These are phyloP conservation scores for Hypocryptadius cinnamomeus DNA, from an alignment of 2,113 vertebrate genomes.

Conservation along the genomic window DNA sequence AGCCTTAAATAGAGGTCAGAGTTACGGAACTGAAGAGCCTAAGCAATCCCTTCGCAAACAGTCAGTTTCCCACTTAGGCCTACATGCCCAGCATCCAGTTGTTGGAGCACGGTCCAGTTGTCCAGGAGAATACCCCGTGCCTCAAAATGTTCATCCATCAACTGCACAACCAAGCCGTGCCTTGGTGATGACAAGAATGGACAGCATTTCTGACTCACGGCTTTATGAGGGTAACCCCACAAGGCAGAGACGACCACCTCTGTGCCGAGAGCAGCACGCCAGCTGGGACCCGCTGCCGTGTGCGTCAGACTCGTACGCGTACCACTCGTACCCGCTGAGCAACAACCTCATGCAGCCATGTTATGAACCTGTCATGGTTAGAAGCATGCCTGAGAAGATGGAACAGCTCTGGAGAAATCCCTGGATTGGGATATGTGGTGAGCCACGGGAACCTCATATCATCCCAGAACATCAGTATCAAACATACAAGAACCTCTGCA, in stretches of 20 bases:
- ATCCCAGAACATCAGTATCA: conserved; percentile 97
- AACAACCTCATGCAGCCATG: conserved; percentile 92
- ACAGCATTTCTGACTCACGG: conserved; percentile 94
- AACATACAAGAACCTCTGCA: conserved; percentile 97
- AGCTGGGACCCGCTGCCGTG: conserved; percentile 95
- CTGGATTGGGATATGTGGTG: conserved; percentile 82
- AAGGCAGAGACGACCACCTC: conserved; percentile 88
- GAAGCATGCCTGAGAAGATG: conserved; percentile 99
- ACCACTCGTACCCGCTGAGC: conserved; percentile 86
- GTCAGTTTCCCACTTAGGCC: conserved; percentile 81
- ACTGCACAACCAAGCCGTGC: conserved; percentile 86
- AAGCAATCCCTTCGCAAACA: conserved; percentile 87
- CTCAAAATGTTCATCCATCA: conserved; percentile 81
- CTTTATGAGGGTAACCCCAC: conserved; percentile 93
- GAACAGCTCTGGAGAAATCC: conserved; percentile 97
- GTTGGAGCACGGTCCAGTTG: conserved; percentile 87
- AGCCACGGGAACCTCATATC: conserved; percentile 84
- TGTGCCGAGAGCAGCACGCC: conserved; percentile 96
- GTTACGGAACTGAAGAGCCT: conserved; percentile 89
- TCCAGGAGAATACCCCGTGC: conserved; percentile 88
- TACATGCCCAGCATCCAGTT: conserved; percentile 82
- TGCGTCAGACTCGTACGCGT: conserved; percentile 82
- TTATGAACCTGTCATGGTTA: conserved; percentile 94
- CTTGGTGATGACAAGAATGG: conserved; percentile 97
- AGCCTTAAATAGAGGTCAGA: conserved; percentile 86